Percentiles rank a stretch among this genome's conserved stretches.
Conservation (phyloP, 2,888 invertebrate genomes). For the Himalopsyche japonica region DNA sequence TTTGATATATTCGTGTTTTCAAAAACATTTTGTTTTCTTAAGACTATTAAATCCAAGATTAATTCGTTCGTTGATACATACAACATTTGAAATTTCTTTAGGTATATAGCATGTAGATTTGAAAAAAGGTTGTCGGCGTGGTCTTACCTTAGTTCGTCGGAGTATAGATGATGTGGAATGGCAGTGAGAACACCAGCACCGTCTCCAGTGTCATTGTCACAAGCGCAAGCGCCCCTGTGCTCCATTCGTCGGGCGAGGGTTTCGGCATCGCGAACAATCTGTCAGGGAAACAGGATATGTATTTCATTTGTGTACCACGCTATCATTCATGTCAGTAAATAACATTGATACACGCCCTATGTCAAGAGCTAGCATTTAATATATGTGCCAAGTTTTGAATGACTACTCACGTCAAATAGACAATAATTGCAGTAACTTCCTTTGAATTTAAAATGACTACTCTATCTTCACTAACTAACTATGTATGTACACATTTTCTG, state of each 20-base stretch:
- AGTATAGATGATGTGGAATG: conserved; percentile 94
- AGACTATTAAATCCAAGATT: too few species aligned
- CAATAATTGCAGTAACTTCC: too few species aligned
- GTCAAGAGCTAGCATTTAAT: background rate
- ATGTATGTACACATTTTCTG: too few species aligned
- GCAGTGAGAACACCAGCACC: conserved; percentile 97
- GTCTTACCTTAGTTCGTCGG: conserved; percentile 66
- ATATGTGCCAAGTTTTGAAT: background rate
- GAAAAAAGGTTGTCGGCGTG: background rate
- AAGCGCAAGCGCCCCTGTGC: conserved; percentile 98
- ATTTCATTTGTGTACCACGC: background rate
- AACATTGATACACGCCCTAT: background rate
- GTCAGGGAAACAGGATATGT: conserved; percentile 26
- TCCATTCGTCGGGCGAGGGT: conserved; percentile 96
- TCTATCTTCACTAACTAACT: too few species aligned
- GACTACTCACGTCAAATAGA: background rate
- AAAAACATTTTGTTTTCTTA: too few species aligned
- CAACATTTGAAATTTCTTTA: too few species aligned
- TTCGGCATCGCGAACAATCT: conserved; percentile 96
- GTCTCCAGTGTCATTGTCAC: conserved; percentile 99
- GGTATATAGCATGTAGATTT: too few species aligned
- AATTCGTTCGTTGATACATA: too few species aligned
- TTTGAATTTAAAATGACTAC: too few species aligned
- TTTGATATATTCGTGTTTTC: too few species aligned
- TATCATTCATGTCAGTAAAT: background rate